These are phyloP conservation scores for Diaphora mendica DNA, from an alignment of 2,888 invertebrate species.

Conservation along the genomic window DNA sequence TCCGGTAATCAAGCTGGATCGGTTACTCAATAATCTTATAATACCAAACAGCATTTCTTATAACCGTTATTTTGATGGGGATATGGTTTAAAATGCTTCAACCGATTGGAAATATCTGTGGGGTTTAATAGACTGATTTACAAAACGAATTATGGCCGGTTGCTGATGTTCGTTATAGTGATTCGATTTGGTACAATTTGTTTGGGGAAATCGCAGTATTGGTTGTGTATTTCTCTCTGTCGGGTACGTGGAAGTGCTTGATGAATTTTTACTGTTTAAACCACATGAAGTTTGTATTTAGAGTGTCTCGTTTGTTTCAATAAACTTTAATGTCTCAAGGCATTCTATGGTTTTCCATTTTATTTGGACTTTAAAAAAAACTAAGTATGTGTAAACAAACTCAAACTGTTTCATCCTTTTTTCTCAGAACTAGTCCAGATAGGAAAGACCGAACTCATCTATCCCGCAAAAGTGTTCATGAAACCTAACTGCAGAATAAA, in stretches of 20 bases:
- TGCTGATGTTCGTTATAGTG: constrained; percentile 64
- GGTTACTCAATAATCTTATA: constrained; percentile 19
- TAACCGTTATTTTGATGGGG: not conserved
- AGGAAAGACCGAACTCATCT: no score
- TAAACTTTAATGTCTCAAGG: no score
- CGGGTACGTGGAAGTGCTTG: not conserved
- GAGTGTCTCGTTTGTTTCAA: not conserved
- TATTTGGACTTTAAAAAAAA: no score
- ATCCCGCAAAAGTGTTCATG: no score
- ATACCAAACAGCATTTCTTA: not conserved
- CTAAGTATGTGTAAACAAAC: no score
- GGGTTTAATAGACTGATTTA: constrained; percentile 66
- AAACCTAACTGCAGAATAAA: no score
- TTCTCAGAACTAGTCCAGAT: no score
- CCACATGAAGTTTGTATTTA: not conserved
- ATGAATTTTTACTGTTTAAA: not conserved
- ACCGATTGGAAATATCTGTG: constrained; percentile 32
- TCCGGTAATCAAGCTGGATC: constrained; percentile 52
- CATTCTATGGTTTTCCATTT: no score
- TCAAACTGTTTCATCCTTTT: no score
- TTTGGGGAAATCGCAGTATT: constrained; percentile 31
- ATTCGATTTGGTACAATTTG: constrained; percentile 51
- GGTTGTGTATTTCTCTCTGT: constrained; percentile 13
- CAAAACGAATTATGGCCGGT: constrained; percentile 65
- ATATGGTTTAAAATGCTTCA: constrained; percentile 15